These are phyloP conservation scores for Solenodon paradoxus DNA, from an alignment of 2,113 vertebrate species.

Conservation along the genomic window DNA sequence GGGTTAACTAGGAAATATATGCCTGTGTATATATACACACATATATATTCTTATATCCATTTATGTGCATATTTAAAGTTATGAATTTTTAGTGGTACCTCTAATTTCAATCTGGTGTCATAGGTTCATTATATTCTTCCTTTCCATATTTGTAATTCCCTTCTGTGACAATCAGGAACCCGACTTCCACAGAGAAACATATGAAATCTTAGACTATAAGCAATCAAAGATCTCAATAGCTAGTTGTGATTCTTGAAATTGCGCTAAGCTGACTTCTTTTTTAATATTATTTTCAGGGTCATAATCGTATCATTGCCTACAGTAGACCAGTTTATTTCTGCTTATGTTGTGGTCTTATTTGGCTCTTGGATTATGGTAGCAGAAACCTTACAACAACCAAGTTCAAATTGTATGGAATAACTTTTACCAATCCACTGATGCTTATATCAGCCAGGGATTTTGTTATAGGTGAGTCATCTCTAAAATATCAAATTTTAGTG, in stretches of 20 bases:
- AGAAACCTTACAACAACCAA: constrained; percentile 87
- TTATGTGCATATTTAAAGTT: not conserved
- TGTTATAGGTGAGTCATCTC: constrained; percentile 90
- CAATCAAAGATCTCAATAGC: not conserved
- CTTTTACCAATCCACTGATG: constrained; percentile 93
- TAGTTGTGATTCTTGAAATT: not conserved
- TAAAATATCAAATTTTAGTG: constrained; percentile 9
- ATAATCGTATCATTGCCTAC: constrained; percentile 99
- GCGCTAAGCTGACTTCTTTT: constrained; percentile 9
- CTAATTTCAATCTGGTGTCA: not conserved
- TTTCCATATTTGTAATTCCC: not conserved
- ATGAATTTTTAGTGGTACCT: not conserved
- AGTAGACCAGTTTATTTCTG: constrained; percentile 99
- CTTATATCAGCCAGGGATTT: constrained; percentile 95
- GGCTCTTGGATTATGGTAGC: constrained; percentile 95
- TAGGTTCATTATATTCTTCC: not conserved
- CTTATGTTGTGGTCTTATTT: constrained; percentile 97
- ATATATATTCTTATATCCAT: not conserved
- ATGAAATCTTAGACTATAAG: constrained; percentile 37
- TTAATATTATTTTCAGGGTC: constrained; percentile 85
- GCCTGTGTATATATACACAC: not conserved
- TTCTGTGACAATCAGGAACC: not conserved
- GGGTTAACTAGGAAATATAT: not conserved
- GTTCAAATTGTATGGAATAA: constrained; percentile 94
- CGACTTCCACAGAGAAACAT: not conserved